These are phyloP conservation scores for Koerneria pararmatus DNA, from an alignment of 2,888 invertebrate genomes.

Conservation along the genomic window DNA sequence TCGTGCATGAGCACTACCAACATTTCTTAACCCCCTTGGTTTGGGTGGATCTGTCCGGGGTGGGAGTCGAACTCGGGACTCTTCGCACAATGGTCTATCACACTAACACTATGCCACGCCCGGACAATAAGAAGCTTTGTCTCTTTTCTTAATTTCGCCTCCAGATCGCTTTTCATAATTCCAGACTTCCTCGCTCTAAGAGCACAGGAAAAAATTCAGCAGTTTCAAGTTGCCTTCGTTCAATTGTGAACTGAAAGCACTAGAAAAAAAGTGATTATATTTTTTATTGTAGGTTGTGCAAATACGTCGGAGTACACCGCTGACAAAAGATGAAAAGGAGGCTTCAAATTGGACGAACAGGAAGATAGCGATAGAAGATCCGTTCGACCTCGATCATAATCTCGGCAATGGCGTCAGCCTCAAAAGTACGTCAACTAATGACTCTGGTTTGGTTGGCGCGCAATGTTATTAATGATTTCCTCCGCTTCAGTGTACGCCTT, in stretches of 20 bases:
- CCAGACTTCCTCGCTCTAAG: background rate
- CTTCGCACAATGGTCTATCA: no score
- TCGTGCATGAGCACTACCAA: no score
- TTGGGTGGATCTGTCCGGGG: no score
- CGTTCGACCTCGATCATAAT: constrained; percentile 68
- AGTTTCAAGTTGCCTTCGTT: no score
- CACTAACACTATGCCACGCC: no score
- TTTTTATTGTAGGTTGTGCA: constrained; percentile 34
- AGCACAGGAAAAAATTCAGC: background rate
- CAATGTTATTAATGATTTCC: background rate
- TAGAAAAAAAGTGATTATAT: background rate
- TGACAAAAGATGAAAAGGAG: constrained; percentile 66
- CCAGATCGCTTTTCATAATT: background rate
- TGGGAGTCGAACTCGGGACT: no score
- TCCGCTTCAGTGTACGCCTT: constrained; percentile 42
- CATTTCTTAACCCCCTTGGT: no score
- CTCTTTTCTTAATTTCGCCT: background rate
- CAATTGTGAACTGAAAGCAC: background rate
- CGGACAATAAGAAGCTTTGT: no score
- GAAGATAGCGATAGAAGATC: constrained; percentile 68
- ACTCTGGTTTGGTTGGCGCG: background rate
- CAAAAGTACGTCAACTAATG: constrained; percentile 27
- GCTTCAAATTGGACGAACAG: constrained; percentile 67
- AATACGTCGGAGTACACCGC: constrained; percentile 30
- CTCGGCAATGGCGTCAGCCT: constrained; percentile 64